phyloP scores from a whole-genome alignment of 2,888 invertebrate species.

The Epirrhoe tristata region DNA sequence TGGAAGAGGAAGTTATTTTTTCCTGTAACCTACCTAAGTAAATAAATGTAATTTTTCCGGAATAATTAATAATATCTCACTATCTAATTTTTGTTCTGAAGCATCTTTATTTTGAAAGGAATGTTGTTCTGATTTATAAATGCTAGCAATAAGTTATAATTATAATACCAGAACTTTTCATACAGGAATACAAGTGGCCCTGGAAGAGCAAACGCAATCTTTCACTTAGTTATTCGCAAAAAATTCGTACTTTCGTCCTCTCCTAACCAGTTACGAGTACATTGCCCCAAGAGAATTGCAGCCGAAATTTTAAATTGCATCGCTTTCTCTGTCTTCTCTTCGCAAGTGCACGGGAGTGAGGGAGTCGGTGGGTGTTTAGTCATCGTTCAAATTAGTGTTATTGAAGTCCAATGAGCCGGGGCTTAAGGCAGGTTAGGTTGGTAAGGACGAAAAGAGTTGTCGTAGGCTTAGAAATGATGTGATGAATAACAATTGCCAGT shows the following conservation, averaged over 20 bases:
- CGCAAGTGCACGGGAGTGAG: constrained; percentile 51
- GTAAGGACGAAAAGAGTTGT: constrained; percentile 68
- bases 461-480: constrained; percentile 65
- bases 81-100: too few relatives aligned
- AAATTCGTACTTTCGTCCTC: constrained; percentile 83
- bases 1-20: too few relatives aligned
- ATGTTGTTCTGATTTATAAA: too few relatives aligned
- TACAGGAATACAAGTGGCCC: constrained; percentile 28
- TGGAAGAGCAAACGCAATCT: constrained; percentile 57
- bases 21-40: too few relatives aligned
- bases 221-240: constrained; percentile 71
- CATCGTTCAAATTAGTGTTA: constrained; percentile 67
- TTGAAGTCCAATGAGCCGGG: constrained; percentile 71
- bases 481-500: constrained; percentile 38
- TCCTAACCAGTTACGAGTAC: constrained; percentile 80
- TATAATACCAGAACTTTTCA: neutral
- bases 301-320: constrained; percentile 76
- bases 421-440: constrained; percentile 84
- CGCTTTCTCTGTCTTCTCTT: constrained; percentile 62
- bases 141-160: too few relatives aligned
- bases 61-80: too few relatives aligned
- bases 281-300: constrained; percentile 75
- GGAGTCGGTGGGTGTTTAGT: constrained; percentile 66
- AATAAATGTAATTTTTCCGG: too few relatives aligned
- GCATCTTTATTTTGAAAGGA: too few relatives aligned